Evolutionary conservation across 2,797 vertebrate species (phyloP).

Genomic region (Cottoperca gobio): DNA sequence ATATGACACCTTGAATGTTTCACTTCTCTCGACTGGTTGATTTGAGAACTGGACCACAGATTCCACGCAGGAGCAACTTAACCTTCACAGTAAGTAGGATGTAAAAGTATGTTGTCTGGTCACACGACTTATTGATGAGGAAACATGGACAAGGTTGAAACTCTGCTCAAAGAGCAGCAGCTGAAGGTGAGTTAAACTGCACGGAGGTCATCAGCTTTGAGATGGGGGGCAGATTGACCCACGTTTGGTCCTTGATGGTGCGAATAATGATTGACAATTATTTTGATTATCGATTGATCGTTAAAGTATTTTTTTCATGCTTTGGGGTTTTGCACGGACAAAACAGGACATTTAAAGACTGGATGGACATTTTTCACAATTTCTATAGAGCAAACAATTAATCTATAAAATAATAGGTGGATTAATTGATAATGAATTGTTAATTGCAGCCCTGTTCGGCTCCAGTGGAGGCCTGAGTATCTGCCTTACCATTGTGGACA

Average conservation of each 20-base stretch:
- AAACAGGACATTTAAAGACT: too few relatives aligned
- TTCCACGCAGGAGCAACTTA: background rate
- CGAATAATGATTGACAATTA: too few relatives aligned
- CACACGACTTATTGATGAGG: background rate
- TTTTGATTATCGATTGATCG: too few relatives aligned
- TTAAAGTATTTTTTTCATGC: too few relatives aligned
- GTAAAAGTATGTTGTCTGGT: background rate
- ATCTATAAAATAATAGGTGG: too few relatives aligned
- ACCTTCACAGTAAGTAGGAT: background rate
- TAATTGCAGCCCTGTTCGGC: background rate
- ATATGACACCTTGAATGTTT: constrained; percentile 43
- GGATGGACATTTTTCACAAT: too few relatives aligned
- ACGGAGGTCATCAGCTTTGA: background rate
- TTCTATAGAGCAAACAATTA: too few relatives aligned
- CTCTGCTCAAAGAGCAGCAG: constrained; percentile 75
- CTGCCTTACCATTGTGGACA: background rate
- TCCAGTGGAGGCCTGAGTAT: background rate
- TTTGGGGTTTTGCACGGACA: too few relatives aligned
- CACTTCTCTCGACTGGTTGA: constrained; percentile 61
- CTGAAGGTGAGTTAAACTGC: constrained; percentile 74
- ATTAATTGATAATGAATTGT: too few relatives aligned
- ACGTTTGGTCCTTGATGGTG: background rate
- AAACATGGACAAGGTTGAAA: constrained; percentile 78
- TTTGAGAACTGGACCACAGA: constrained; percentile 41
- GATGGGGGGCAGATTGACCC: background rate